These are phyloP conservation scores for Hassar affinis DNA, from an alignment of 2,113 vertebrate genomes.

Conservation along the genomic window DNA sequence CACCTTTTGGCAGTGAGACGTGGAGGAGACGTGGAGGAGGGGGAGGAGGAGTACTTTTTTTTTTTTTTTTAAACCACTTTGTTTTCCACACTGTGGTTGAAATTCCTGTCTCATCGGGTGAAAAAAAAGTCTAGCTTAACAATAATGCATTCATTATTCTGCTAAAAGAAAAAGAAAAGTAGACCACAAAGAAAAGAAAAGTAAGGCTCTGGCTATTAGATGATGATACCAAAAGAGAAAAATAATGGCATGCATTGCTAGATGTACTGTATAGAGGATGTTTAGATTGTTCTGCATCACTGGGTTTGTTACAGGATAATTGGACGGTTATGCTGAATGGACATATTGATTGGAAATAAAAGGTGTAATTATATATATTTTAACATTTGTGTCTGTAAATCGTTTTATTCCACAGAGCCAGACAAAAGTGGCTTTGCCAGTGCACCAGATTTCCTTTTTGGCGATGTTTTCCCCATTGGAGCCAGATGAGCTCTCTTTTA, in stretches of 20 bases:
- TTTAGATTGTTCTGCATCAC: slow-evolving; percentile 6
- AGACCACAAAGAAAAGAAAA: slow-evolving; percentile 3
- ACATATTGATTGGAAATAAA: neutral
- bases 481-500: neutral
- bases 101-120: slow-evolving; percentile 54
- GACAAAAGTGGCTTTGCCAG: neutral
- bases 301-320: slow-evolving; percentile 6
- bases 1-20: slow-evolving; percentile 75
- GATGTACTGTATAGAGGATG: neutral
- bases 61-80: slow-evolving; percentile 76
- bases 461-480: neutral
- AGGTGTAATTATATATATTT: neutral
- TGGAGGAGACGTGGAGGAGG: slow-evolving; percentile 56
- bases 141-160: slow-evolving; percentile 26
- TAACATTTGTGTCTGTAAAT: neutral
- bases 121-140: slow-evolving; percentile 37
- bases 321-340: neutral
- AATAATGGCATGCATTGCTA: neutral
- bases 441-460: neutral
- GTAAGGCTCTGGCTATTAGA: neutral
- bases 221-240: neutral
- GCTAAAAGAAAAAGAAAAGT: slow-evolving; percentile 34
- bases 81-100: slow-evolving; percentile 72
- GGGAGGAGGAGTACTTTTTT: slow-evolving; percentile 67
- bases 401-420: neutral